phyloP scores from a whole-genome alignment of 2,113 vertebrate species.

The Excalfactoria chinensis region DNA sequence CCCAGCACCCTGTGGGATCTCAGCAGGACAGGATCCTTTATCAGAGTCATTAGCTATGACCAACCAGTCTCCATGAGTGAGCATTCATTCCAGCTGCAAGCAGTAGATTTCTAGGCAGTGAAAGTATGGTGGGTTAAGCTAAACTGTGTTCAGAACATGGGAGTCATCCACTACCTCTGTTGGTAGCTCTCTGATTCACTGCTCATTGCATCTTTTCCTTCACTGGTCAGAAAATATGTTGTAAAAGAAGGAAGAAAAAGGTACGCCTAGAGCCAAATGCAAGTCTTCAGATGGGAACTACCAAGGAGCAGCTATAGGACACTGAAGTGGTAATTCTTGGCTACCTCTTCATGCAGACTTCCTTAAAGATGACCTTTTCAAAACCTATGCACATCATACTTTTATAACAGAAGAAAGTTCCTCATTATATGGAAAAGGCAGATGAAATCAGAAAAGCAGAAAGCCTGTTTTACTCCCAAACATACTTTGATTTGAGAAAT shows the following conservation, averaged over 20 bases:
- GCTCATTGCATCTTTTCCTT: not conserved
- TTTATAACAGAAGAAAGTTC: not conserved
- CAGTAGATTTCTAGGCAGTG: not conserved
- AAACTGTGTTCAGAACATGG: not conserved
- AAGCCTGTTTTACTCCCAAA: not conserved
- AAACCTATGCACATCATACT: not conserved
- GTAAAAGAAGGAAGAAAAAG: not conserved
- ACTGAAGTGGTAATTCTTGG: not conserved
- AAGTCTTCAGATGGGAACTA: conserved; percentile 11
- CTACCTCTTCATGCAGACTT: not conserved
- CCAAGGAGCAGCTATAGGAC: not conserved
- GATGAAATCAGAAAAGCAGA: not conserved
- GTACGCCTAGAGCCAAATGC: not conserved
- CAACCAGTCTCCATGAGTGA: not conserved
- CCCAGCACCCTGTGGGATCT: not conserved
- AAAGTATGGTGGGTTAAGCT: not conserved
- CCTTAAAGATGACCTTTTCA: not conserved
- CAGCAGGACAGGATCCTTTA: not conserved
- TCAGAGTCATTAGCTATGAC: not conserved
- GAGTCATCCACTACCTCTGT: accelerated
- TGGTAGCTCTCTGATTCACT: not conserved
- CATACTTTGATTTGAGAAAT: not conserved
- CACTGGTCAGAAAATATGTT: not conserved
- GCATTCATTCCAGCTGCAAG: not conserved
- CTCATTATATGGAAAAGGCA: not conserved